Evolutionary conservation across 2,888 invertebrate genomes (phyloP).

Genomic region (Fissipunctia ypsillon): DNA sequence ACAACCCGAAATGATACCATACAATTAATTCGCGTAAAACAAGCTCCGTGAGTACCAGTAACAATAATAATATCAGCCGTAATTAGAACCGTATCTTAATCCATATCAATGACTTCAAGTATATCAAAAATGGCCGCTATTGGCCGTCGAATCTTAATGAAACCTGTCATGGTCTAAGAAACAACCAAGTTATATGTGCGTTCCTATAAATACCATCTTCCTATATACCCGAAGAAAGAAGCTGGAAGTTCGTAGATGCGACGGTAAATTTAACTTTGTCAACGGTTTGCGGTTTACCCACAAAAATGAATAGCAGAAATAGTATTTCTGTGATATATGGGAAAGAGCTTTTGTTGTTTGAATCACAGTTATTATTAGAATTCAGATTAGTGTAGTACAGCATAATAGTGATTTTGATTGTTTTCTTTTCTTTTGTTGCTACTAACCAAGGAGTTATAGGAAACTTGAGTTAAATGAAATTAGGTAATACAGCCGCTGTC

Average conservation of each 20-base stretch:
- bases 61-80: conserved; percentile 49
- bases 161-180: conserved; percentile 69
- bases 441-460: not conserved
- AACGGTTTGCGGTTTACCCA: conserved; percentile 59
- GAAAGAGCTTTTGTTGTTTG: conserved; percentile 52
- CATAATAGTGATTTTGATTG: not conserved
- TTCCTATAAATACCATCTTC: conserved; percentile 23
- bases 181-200: conserved; percentile 59
- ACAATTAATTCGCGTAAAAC: conserved; percentile 40
- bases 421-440: not conserved
- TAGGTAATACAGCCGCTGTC: too few species aligned
- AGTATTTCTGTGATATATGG: conserved; percentile 69
- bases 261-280: conserved; percentile 51
- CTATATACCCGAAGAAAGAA: not conserved
- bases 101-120: conserved; percentile 54
- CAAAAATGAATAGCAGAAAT: conserved; percentile 64
- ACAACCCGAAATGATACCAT: conserved; percentile 35
- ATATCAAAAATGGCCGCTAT: conserved; percentile 52
- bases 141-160: conserved; percentile 66
- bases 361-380: conserved; percentile 26
- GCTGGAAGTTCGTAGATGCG: not conserved
- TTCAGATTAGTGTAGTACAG: conserved; percentile 17
- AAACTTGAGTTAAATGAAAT: too few species aligned
- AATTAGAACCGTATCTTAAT: conserved; percentile 57
- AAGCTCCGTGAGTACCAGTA: conserved; percentile 41